phyloP scores from a whole-genome alignment of 2,797 vertebrate species.

The Loris lydekkerianus region DNA sequence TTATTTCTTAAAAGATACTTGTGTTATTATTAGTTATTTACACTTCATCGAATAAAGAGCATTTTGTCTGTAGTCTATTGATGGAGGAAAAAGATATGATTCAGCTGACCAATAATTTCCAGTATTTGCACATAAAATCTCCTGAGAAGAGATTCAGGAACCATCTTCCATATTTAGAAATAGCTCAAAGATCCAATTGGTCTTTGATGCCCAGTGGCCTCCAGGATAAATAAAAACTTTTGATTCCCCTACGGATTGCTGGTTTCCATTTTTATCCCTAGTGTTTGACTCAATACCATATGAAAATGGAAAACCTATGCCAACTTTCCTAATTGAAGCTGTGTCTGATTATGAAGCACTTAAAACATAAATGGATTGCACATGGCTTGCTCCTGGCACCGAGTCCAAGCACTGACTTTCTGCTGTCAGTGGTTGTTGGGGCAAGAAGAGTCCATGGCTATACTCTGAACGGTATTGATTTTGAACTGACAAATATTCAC shows the following conservation, averaged over 20 bases:
- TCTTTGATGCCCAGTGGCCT: conserved; percentile 59
- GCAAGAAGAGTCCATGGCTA: neutral
- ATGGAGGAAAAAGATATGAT: neutral
- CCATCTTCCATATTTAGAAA: conserved; percentile 66
- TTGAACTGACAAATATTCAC: neutral
- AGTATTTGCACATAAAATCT: conserved; percentile 49
- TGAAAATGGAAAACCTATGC: conserved; percentile 71
- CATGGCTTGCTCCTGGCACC: neutral
- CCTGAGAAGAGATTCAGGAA: conserved; percentile 42
- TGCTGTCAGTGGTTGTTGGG: conserved; percentile 48
- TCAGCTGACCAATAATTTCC: neutral
- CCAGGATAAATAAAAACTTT: conserved; percentile 75
- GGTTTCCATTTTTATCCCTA: conserved; percentile 79
- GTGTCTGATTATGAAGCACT: conserved; percentile 71
- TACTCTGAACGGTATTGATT: neutral
- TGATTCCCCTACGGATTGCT: conserved; percentile 58
- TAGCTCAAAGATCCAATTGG: conserved; percentile 36
- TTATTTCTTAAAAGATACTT: neutral
- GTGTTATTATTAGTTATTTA: neutral
- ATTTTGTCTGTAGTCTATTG: neutral
- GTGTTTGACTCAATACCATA: conserved; percentile 73
- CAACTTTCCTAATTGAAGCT: conserved; percentile 74
- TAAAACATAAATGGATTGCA: conserved; percentile 75
- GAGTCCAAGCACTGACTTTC: conserved; percentile 52
- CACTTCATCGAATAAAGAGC: neutral